Evolutionary conservation across 2,888 invertebrate species (phyloP).

Genomic region (Chironomus tentans): DNA sequence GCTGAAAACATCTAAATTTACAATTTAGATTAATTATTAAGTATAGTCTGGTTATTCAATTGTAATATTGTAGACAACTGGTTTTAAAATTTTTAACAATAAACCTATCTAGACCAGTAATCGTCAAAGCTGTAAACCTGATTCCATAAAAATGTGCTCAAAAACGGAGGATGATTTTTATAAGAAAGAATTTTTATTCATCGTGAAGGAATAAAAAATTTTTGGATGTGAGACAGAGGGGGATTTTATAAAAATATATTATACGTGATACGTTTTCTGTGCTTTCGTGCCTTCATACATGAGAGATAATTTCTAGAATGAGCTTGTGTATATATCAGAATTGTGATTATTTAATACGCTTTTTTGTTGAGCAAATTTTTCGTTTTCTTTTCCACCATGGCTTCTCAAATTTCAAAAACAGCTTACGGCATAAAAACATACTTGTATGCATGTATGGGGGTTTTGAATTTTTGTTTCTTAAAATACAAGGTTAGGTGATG

Average conservation of each 20-base stretch:
- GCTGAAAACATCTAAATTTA: too few relatives aligned
- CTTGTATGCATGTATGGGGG: background rate
- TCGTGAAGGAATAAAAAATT: too few relatives aligned
- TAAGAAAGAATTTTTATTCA: too few relatives aligned
- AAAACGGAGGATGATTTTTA: background rate
- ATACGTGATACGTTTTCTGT: conserved; percentile 25
- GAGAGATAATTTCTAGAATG: conserved; percentile 25
- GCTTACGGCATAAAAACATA: background rate
- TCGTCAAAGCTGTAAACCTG: too few relatives aligned
- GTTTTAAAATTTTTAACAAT: too few relatives aligned
- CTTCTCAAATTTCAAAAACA: background rate
- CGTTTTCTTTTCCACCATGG: background rate
- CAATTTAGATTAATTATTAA: too few relatives aligned
- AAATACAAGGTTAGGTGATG: too few relatives aligned
- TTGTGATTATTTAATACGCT: conserved; percentile 25
- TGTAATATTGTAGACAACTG: too few relatives aligned
- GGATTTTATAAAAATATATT: conserved; percentile 19
- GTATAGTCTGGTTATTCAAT: too few relatives aligned
- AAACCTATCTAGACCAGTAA: too few relatives aligned
- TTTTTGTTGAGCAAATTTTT: background rate
- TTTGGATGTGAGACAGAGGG: background rate
- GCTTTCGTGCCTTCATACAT: conserved; percentile 17
- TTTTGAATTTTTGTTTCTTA: background rate
- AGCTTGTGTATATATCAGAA: background rate
- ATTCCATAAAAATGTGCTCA: too few relatives aligned